A percentile compares a stretch with the other conserved stretches of the same genome.
Evolutionary conservation across 2,113 vertebrate species (phyloP).

Genomic region (Hippocampus zosterae): DNA sequence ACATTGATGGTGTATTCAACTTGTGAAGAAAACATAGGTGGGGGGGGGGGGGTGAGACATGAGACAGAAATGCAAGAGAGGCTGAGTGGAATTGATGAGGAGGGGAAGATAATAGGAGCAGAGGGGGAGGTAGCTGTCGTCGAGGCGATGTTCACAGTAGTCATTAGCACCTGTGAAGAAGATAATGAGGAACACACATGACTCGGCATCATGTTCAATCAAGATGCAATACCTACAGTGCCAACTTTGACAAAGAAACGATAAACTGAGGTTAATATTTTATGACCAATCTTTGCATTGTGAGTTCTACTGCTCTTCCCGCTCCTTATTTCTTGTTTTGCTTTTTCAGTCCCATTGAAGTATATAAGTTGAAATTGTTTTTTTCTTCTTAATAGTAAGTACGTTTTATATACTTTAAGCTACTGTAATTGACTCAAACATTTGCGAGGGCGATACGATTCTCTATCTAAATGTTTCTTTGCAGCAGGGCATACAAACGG

Average conservation of each 20-base stretch:
- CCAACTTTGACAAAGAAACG: background rate
- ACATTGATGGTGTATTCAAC: conserved; percentile 38
- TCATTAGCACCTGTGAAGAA: conserved; percentile 9
- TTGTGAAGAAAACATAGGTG: conserved; percentile 23
- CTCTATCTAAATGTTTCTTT: no score
- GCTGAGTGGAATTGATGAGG: conserved; percentile 26
- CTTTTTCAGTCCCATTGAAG: background rate
- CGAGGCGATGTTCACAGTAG: conserved; percentile 31
- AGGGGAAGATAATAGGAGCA: conserved; percentile 19
- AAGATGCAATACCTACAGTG: background rate
- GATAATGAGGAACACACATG: conserved; percentile 17
- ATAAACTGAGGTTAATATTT: background rate
- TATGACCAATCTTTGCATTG: background rate
- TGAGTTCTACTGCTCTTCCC: background rate
- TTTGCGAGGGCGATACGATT: background rate
- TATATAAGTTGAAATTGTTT: no score
- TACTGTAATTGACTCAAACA: background rate
- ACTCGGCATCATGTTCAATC: conserved; percentile 2
- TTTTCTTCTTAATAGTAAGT: no score
- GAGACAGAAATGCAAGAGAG: conserved; percentile 11
- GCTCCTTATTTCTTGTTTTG: background rate
- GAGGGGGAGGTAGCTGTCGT: conserved; percentile 19
- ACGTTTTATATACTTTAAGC: no score
- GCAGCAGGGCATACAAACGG: background rate
- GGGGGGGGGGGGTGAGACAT: conserved; percentile 14